A percentile compares a stretch with the other conserved stretches of the same genome.
These are phyloP conservation scores for Helicolenus hilgendorfi DNA, from an alignment of 2,797 vertebrate genomes.

Conservation along the genomic window DNA sequence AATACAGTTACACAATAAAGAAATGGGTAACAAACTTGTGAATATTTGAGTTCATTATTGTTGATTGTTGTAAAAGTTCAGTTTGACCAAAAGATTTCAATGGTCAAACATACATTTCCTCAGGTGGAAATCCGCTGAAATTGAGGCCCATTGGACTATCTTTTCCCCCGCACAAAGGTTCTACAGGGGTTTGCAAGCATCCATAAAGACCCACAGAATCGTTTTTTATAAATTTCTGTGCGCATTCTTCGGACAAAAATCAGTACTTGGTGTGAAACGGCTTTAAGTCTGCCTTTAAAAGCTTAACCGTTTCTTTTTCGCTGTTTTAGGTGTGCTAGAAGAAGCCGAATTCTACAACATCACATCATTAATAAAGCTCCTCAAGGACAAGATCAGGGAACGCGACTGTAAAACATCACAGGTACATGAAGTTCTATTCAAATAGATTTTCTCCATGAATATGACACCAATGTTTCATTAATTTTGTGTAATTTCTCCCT, in stretches of 20 bases:
- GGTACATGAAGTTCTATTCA: slow-evolving; percentile 78
- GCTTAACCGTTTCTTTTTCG: neutral
- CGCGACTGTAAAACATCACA: slow-evolving; percentile 97
- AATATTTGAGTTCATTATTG: neutral
- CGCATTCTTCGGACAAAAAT: too few species aligned
- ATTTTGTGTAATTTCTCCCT: neutral
- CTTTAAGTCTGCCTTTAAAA: neutral
- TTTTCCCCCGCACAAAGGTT: too few species aligned
- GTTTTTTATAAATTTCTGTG: too few species aligned
- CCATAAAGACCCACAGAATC: too few species aligned
- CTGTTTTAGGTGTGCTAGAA: slow-evolving; percentile 93
- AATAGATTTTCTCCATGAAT: fast-evolving
- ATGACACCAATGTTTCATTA: fast-evolving
- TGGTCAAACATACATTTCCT: too few species aligned
- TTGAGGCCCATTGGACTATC: too few species aligned
- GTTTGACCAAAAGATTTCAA: too few species aligned
- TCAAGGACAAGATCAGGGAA: slow-evolving; percentile 99
- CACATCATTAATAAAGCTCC: slow-evolving; percentile 98
- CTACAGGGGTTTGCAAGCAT: too few species aligned
- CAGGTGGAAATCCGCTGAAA: too few species aligned
- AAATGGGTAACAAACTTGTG: neutral
- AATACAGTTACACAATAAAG: neutral
- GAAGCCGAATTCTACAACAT: slow-evolving; percentile 99
- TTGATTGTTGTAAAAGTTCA: neutral
- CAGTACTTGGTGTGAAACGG: too few species aligned